Base-by-base conservation (phyloP, 2,888 invertebrate genomes). In the Monoplex corrugatus region DNA sequence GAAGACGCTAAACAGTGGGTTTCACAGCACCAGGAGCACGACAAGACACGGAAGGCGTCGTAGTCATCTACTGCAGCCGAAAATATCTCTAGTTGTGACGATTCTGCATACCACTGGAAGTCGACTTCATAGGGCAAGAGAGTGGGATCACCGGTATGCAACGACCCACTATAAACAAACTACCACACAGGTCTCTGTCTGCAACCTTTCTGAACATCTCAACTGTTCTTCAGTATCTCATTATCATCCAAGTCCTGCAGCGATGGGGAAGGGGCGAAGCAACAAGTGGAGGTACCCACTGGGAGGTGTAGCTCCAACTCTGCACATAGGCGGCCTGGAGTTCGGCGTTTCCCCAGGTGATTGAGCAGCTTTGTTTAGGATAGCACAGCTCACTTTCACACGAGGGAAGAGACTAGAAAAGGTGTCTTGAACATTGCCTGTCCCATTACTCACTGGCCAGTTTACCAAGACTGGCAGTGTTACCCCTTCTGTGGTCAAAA, bases 251-350 rank as follows among this genome's bases (percentile, higher is more conserved):
- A 83, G 83, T 23, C 8, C 44, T 83, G 44, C 23, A 23, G 83
- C 40, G 83, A 83, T 83, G 45, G 83, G n/a, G 45, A 23, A 8
- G 83, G n/a, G 45, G 43, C 43, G 83, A 83, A 83, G 83, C 83
- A 83, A 83, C n/a, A 83, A 44, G 23, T 82, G 82, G 82, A 78
- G 35, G n/a, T 78, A n/a, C 13, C 78, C 80, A 80, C 80, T 80
- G 83, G 44, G 2, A 83, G 44, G 38, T 83, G 83, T 83, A 83
- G 83, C 43, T 44, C n/a, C 83, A 43, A 44, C 32, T 44, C 45
- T 82, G 40, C 83, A 83, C 23, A 44, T 43, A 83, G 43, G 44
- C 40, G 83, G 40, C 43, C 83, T 13, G 83, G 19, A 28, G 83
- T 5, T 44, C 83, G 83, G 45, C 8, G n/a, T 40, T 44, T 43